Evolutionary conservation across 2,797 vertebrate genomes (phyloP), one percentile per base, ranked within the genome.

Genomic region (Diglossa cyanea): DNA sequence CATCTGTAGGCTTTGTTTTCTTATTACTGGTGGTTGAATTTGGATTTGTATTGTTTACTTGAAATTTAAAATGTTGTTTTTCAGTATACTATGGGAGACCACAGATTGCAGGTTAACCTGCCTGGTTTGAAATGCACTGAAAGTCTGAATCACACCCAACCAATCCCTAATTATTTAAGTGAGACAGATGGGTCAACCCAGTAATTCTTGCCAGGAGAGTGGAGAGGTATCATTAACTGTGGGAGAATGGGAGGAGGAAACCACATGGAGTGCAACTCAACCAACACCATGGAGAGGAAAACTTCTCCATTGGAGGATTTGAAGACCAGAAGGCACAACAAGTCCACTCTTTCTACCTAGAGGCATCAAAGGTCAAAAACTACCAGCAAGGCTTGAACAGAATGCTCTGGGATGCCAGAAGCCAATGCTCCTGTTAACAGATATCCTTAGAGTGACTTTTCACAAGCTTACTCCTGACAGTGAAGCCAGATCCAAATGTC

Each of bases 71-170:
- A 45, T 63, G 54, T 31, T 90, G 45, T 21, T 77, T 97, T 88
- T 91, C 51, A 39, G 7, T 54, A 28, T 51, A 30, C 15, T 42
- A 5, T 17, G 16, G 48, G 57, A 94, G 44, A 85, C 54, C 75
- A 92, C 84, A 95, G 75, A 94, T 55, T 95, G 68, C 62, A 92
- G 78, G 84, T 86, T 96, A 93, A 89, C 84, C 70, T 86, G 44
- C n/a, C 58, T 72, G 15, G 0, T 91, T 95, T 83, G 67, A 87
- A 95, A 93, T 58, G 91, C 77, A 87, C 80, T 58, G 44, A 25
- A 89, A 89, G 31, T 53, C 78, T 96, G 92, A 90, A 90, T 93
- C 55, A 77, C 48, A 84, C 31, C 48, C 86, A 92, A 63, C 81
- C 31, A 89, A 88, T 62, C 40, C 31, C 47, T 90, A 88, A 94